A percentile compares a stretch with the other conserved stretches of the same genome.
Conservation (phyloP, 1,140 invertebrate species). For the Diuraphis noxia region DNA sequence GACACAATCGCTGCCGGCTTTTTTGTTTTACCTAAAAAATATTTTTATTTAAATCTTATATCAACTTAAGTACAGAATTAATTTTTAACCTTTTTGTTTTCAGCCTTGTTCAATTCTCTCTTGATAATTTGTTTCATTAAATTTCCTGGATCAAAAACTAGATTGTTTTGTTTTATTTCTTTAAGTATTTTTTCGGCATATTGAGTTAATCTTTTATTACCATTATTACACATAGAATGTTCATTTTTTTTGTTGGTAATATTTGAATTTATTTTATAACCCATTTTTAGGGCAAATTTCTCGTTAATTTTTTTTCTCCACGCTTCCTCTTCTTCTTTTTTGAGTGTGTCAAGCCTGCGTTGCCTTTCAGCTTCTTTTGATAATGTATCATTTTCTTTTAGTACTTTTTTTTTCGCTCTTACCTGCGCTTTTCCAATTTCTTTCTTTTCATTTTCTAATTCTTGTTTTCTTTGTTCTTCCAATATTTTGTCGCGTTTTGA, state of each 20-base stretch:
- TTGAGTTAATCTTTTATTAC: background rate
- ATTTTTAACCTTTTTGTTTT: conserved; percentile 6
- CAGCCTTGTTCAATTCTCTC: background rate
- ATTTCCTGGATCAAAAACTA: conserved; percentile 30
- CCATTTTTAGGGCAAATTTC: background rate
- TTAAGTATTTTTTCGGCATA: background rate
- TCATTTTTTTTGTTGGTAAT: background rate
- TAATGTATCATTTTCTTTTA: background rate
- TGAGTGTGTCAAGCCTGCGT: background rate
- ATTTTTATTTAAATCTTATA: background rate
- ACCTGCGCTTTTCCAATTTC: background rate
- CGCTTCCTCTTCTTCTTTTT: background rate
- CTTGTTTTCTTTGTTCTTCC: background rate
- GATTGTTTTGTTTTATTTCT: background rate
- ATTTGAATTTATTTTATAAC: background rate
- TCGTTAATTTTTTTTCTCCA: conserved; percentile 12
- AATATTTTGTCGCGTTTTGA: conserved; percentile 17
- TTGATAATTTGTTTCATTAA: conserved; percentile 22
- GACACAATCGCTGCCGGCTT: background rate
- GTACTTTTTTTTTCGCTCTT: background rate
- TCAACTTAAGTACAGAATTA: background rate
- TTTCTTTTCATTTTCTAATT: conserved; percentile 5
- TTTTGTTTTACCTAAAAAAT: conserved; percentile 2
- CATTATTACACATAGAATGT: background rate
- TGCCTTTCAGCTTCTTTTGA: background rate